Evolutionary conservation across 2,113 vertebrate genomes (phyloP).

Genomic region (Butastur rufipennis): DNA sequence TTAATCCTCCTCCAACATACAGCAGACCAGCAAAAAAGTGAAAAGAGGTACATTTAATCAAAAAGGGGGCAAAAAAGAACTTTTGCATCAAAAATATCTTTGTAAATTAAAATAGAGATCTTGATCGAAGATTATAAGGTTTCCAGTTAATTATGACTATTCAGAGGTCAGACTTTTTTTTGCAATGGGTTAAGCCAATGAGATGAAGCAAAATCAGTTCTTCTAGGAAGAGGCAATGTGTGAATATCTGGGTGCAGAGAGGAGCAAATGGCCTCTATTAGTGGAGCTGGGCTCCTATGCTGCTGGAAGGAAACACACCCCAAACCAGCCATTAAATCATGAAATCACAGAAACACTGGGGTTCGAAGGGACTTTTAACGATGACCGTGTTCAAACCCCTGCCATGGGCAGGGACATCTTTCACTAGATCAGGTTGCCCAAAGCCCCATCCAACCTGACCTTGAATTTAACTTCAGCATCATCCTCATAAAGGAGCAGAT

Average conservation of each 20-base stretch:
- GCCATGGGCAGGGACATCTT: background rate
- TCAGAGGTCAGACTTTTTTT: background rate
- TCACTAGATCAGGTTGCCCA: accelerated
- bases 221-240: background rate
- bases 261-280: accelerated
- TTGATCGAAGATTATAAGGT: background rate
- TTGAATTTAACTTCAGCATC: background rate
- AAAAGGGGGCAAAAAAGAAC: background rate
- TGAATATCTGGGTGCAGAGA: background rate
- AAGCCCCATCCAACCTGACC: background rate
- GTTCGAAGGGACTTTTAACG: background rate
- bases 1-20: background rate
- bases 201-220: background rate
- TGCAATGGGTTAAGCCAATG: background rate
- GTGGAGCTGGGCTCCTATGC: background rate
- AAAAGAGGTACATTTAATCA: background rate
- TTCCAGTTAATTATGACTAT: background rate
- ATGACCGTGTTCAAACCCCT: background rate
- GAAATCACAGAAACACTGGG: accelerated
- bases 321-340: background rate
- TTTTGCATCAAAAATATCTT: background rate
- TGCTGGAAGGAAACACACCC: background rate
- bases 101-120: background rate
- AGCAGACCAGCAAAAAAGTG: background rate
- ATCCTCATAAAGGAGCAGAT: background rate